A percentile compares a stretch with the other conserved stretches of the same genome.
Conservation (phyloP, 2,888 invertebrate genomes). For the Agelastica alni region DNA sequence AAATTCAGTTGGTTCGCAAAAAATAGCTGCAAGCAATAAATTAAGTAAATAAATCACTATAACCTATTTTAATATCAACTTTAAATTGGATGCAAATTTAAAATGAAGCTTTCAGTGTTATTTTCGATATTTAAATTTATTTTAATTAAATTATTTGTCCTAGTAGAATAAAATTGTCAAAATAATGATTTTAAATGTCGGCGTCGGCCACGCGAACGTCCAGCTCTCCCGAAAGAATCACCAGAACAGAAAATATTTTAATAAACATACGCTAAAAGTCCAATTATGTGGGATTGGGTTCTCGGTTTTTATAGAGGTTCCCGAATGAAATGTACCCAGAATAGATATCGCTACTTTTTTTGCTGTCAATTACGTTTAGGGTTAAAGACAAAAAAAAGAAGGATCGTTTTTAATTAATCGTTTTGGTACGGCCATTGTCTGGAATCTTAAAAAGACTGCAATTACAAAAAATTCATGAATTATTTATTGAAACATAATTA, state of each 20-base stretch:
- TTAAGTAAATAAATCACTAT: too few species aligned
- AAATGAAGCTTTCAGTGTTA: too few species aligned
- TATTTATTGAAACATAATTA: too few species aligned
- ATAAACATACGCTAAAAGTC: slow-evolving; percentile 21
- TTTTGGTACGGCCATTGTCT: neutral
- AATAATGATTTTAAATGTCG: too few species aligned
- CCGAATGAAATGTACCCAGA: slow-evolving; percentile 22
- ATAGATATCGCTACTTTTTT: slow-evolving; percentile 25
- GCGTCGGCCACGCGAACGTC: neutral
- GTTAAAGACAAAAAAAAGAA: neutral
- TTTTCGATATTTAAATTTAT: too few species aligned
- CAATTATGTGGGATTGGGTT: slow-evolving; percentile 19
- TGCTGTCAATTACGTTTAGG: slow-evolving; percentile 21
- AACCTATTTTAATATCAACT: too few species aligned
- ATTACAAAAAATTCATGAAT: neutral
- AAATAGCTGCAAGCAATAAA: too few species aligned
- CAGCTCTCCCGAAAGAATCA: neutral
- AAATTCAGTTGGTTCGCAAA: too few species aligned
- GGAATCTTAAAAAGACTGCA: neutral
- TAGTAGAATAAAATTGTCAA: too few species aligned
- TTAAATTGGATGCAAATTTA: too few species aligned
- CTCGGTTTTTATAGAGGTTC: slow-evolving; percentile 27
- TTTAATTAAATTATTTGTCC: too few species aligned
- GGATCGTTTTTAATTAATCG: slow-evolving; percentile 3
- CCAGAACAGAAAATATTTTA: slow-evolving; percentile 12